Conservation (phyloP, 2,113 vertebrate species). For the Dendropsophus ebraccatus region DNA sequence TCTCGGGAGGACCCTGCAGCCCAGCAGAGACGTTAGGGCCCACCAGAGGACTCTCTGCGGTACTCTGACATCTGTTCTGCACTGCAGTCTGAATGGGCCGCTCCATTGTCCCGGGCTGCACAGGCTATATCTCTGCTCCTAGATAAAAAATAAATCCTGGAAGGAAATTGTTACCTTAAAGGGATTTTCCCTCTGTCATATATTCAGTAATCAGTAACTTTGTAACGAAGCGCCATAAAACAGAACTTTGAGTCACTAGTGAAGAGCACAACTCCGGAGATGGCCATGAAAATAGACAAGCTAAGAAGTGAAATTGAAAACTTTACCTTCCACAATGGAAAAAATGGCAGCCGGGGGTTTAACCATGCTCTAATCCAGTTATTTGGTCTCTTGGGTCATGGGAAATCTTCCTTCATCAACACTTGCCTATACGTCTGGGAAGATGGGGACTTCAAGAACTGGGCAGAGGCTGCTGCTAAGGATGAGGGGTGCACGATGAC, state of each 20-base stretch:
- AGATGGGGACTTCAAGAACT: neutral
- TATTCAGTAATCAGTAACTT: neutral
- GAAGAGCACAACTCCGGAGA: neutral
- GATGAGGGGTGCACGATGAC: neutral
- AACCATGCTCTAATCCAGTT: conserved; percentile 7
- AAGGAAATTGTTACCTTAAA: too few relatives aligned
- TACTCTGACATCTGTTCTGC: too few relatives aligned
- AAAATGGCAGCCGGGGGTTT: conserved; percentile 14
- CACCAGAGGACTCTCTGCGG: too few relatives aligned
- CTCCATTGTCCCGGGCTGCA: too few relatives aligned
- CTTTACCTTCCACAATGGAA: neutral
- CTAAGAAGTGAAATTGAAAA: neutral
- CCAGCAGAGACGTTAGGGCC: too few relatives aligned
- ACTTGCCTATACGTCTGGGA: conserved; percentile 7
- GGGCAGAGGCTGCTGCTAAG: neutral
- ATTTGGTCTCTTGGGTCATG: conserved; percentile 18
- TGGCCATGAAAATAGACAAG: neutral
- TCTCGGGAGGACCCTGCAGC: too few relatives aligned
- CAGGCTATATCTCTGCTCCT: too few relatives aligned
- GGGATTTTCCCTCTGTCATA: neutral
- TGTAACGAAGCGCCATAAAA: neutral
- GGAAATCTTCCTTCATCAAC: conserved; percentile 45
- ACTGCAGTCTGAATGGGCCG: too few relatives aligned
- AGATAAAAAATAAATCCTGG: too few relatives aligned
- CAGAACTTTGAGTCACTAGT: neutral